Evolutionary conservation across 2,888 invertebrate genomes (phyloP).

Genomic region (Serripes groenlandicus): DNA sequence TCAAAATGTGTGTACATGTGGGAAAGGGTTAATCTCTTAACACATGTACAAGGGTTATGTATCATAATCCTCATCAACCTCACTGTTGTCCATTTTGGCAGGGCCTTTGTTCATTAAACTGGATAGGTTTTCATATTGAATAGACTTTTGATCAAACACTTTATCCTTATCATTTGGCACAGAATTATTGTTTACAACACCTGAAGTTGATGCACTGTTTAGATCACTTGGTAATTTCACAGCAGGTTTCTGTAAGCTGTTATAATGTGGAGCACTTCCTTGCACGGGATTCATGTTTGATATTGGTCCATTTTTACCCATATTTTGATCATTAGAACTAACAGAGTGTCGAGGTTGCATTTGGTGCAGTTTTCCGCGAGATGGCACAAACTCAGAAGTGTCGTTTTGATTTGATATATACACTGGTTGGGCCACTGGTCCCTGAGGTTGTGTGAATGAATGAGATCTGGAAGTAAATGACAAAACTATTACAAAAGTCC

Average conservation of each 20-base stretch:
- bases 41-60: constrained; percentile 27
- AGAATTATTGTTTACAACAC: not conserved
- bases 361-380: not conserved
- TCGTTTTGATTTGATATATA: not conserved
- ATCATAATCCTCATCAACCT: constrained; percentile 59
- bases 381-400: not conserved
- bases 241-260: not conserved
- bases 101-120: constrained; percentile 52
- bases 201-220: not conserved
- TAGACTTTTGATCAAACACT: constrained; percentile 20
- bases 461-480: constrained; percentile 8
- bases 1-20: not conserved
- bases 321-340: constrained; percentile 3
- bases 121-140: constrained; percentile 40
- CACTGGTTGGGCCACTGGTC: not conserved
- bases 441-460: not conserved
- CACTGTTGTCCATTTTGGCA: constrained; percentile 31
- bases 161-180: constrained; percentile 15
- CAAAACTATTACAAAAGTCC: too few relatives aligned
- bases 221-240: not conserved
- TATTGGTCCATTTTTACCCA: constrained; percentile 2
- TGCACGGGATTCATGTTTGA: not conserved
- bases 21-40: not conserved
- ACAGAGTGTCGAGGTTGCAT: not conserved
- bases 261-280: not conserved